phyloP scores from a whole-genome alignment of 2,797 vertebrate genomes.

The Propithecus perrieri region DNA sequence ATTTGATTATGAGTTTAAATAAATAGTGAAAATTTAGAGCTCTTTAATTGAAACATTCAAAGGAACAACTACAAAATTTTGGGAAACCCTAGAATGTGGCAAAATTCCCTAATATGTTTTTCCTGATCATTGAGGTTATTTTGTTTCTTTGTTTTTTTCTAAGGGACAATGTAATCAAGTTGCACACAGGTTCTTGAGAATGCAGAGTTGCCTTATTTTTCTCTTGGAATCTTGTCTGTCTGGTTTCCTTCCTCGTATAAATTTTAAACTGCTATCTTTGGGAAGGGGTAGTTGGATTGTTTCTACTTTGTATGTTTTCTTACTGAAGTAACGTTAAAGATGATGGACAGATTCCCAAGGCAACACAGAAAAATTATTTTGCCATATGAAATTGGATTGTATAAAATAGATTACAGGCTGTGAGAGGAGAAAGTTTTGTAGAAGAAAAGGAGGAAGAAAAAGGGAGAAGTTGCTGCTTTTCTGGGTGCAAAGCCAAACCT shows the following conservation, averaged over 20 bases:
- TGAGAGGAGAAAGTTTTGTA: not conserved
- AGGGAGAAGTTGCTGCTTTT: not conserved
- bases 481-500: not conserved
- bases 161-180: not conserved
- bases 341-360: not conserved
- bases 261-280: not conserved
- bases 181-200: not conserved
- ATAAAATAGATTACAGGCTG: not conserved
- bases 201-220: not conserved
- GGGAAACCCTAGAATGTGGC: not conserved
- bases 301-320: not conserved
- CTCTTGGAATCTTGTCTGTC: not conserved
- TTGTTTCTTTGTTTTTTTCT: not conserved
- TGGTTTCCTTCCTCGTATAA: not conserved
- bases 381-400: not conserved
- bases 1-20: constrained; percentile 27
- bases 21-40: not conserved
- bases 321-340: not conserved
- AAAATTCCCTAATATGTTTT: not conserved
- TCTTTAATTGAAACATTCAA: not conserved
- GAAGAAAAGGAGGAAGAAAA: not conserved
- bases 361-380: not conserved
- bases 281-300: not conserved
- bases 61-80: not conserved
- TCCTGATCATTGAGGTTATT: not conserved